Evolutionary conservation across 1,140 invertebrate species (phyloP), one percentile per base, ranked within the genome.

Genomic region (Chymomyza costata): DNA sequence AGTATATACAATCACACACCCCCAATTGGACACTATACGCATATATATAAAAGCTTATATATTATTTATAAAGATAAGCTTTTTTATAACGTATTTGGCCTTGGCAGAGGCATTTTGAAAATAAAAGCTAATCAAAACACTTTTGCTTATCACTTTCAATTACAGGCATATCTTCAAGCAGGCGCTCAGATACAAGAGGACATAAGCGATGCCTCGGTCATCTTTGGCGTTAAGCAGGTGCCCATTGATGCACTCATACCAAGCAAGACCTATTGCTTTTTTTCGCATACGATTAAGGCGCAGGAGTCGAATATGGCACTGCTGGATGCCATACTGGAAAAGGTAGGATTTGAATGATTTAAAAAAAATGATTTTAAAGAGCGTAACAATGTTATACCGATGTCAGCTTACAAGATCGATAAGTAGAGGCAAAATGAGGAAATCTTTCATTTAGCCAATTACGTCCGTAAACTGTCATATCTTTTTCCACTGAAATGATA

Each of bases 221-320:
- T 99, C 41, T 96, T 99, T 69, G 98, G 97, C 0, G 97, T 99
- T 0, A 99, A 99, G 81, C 95, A 98, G 88, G 95, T 97, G 0
- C 97, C 98, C 0, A 91, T 98, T 6, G 98, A 99, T 84, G 88
- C 92, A 0, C 86, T 99, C 0, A 92, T 99, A 47, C 95, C 97
- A 0, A 93, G 98, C 65, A 98, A 98, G 86, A 99, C 97, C 0
- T 99, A 99, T 74, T 98, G 96, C 62, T 96, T 99, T 85, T 99
- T 99, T 85, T 99, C 97, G 1, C 98, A 99, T 83, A 99, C 97
- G 0, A 99, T 99, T 59, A 99, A 99, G 86, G 98, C 97, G 0
- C 98, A 99, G 86, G 95, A 98, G 82, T 93, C 92, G 8, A 99
- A 99, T 83, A 99, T 99, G 98, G 91, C 95, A 0, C 89, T 99